Conservation (phyloP, 2,113 vertebrate species). For the Hippolais icterina region DNA sequence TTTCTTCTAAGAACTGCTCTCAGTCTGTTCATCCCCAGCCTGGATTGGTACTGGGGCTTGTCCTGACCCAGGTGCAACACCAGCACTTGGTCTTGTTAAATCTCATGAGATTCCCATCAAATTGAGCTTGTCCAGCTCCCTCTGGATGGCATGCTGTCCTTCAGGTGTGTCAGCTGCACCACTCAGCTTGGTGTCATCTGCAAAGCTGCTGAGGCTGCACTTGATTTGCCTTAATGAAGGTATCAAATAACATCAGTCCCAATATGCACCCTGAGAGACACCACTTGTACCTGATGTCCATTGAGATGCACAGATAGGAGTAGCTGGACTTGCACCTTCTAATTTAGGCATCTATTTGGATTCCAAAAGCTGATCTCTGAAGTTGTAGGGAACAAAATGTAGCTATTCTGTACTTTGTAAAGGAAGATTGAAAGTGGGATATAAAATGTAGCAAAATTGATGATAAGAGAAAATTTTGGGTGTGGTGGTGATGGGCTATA, state of each 20-base stretch:
- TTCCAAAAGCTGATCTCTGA: background rate
- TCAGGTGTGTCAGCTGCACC: background rate
- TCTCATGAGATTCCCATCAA: fast-evolving
- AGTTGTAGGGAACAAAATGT: background rate
- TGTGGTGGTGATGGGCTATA: background rate
- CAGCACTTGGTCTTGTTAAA: background rate
- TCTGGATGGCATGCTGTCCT: background rate
- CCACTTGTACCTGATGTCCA: background rate
- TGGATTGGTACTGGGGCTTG: background rate
- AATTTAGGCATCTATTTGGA: background rate
- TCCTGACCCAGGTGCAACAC: too few species aligned
- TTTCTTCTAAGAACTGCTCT: background rate
- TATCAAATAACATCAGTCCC: background rate
- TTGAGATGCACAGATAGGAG: background rate
- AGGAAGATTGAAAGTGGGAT: background rate
- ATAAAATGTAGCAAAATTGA: background rate
- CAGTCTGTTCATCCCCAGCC: background rate
- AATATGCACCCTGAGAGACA: background rate
- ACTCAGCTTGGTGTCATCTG: background rate
- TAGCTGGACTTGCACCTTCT: background rate
- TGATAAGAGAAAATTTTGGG: background rate
- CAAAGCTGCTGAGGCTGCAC: background rate
- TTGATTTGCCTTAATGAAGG: fast-evolving
- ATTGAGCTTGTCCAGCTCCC: background rate
- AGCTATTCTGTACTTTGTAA: background rate